Conservation (phyloP, 2,113 vertebrate genomes). For the Pollachius pollachius region DNA sequence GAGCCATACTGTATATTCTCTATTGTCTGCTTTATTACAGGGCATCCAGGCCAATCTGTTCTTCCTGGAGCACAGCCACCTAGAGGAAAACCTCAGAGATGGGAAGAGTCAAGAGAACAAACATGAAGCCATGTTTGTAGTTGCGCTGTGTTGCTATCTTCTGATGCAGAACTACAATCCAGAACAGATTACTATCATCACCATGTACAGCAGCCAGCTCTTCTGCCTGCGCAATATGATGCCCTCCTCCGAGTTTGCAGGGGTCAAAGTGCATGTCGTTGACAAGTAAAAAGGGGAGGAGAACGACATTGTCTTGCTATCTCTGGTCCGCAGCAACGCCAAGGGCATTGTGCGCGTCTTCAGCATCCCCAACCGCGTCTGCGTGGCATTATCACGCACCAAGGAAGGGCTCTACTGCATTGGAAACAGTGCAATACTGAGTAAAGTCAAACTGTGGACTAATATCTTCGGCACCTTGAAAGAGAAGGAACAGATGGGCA, state of each 20-base stretch:
- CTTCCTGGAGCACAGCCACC: conserved; percentile 12
- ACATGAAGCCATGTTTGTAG: too few species aligned
- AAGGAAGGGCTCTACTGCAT: too few species aligned
- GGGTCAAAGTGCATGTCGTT: too few species aligned
- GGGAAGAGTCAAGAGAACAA: too few species aligned
- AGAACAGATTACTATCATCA: conserved; percentile 80
- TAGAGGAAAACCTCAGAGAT: too few species aligned
- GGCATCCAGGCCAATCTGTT: conserved; percentile 84
- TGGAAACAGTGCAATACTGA: too few species aligned
- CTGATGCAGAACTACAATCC: too few species aligned
- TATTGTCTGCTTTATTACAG: conserved; percentile 61
- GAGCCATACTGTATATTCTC: not conserved
- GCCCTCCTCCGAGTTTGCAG: conserved; percentile 70
- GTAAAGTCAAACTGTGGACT: too few species aligned
- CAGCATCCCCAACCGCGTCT: conserved; percentile 87
- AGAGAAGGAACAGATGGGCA: too few species aligned
- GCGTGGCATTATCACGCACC: conserved; percentile 35
- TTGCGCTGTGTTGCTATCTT: too few species aligned
- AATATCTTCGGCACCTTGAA: too few species aligned
- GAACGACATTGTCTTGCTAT: conserved; percentile 91
- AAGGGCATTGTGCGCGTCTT: conserved; percentile 85
- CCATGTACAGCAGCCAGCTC: conserved; percentile 90
- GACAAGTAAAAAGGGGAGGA: conserved; percentile 88
- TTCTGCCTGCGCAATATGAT: conserved; percentile 83
- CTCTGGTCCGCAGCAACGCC: conserved; percentile 88